Conservation (phyloP, 1,140 invertebrate species). For the Tigriopus japonicus region DNA sequence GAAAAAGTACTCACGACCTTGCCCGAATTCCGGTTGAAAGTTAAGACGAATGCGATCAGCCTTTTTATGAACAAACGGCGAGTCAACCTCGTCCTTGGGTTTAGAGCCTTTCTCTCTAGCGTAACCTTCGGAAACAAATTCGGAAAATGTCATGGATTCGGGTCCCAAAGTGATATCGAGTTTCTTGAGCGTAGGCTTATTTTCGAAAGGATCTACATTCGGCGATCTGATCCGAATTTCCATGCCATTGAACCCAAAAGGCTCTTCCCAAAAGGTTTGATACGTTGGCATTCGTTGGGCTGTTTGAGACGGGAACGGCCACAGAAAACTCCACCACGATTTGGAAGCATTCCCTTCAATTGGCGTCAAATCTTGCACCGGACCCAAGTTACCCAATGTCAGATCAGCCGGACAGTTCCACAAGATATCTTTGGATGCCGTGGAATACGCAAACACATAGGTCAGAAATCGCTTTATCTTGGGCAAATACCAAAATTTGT, state of each 20-base stretch:
- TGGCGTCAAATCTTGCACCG: not conserved
- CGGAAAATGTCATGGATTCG: not conserved
- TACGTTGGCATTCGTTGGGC: not conserved
- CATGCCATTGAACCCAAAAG: not conserved
- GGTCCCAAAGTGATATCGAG: not conserved
- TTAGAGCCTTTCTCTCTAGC: not conserved
- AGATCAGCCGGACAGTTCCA: conserved; percentile 1
- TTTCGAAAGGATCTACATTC: not conserved
- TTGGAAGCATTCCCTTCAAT: not conserved
- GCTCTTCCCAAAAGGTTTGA: not conserved
- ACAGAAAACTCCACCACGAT: not conserved
- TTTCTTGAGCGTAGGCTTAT: not conserved
- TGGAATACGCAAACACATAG: conserved; percentile 38
- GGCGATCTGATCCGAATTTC: not conserved
- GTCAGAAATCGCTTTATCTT: conserved; percentile 45
- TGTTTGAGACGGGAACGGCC: not conserved
- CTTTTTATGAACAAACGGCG: not conserved
- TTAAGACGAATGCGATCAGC: not conserved
- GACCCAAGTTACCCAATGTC: not conserved
- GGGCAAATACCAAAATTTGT: conserved; percentile 75
- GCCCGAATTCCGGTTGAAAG: not conserved
- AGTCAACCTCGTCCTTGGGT: not conserved
- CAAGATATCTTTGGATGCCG: not conserved
- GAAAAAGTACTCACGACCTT: conserved; percentile 1
- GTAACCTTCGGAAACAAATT: conserved; percentile 1